Conservation (phyloP, 1,140 invertebrate genomes). For the Arctopsyche grandis region DNA sequence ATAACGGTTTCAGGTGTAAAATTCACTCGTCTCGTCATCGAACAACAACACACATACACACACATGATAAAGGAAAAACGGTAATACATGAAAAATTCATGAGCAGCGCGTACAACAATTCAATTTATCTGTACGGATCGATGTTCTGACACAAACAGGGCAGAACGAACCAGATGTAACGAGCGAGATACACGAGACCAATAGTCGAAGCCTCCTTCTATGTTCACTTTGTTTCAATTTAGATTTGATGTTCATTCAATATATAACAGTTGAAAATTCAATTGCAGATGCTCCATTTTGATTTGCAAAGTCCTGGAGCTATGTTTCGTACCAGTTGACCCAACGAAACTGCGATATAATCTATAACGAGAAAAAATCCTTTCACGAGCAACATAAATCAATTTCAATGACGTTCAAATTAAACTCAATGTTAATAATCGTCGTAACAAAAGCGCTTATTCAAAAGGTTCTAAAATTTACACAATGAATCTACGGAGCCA, state of each 20-base stretch:
- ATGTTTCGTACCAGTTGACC: too few species aligned
- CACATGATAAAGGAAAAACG: not conserved
- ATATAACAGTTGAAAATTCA: not conserved
- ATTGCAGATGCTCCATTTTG: slow-evolving; percentile 24
- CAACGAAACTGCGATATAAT: not conserved
- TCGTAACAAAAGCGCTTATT: too few species aligned
- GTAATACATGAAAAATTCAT: slow-evolving; percentile 1
- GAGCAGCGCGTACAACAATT: not conserved
- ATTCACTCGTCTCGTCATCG: not conserved
- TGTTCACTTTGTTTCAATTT: slow-evolving; percentile 5
- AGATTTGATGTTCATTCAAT: not conserved
- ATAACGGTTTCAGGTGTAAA: slow-evolving; percentile 24
- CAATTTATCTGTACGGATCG: not conserved
- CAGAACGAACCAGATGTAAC: slow-evolving; percentile 16
- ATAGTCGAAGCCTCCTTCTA: too few species aligned
- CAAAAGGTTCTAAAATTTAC: too few species aligned
- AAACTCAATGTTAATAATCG: not conserved
- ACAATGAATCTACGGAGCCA: too few species aligned
- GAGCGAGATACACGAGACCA: not conserved
- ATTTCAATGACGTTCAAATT: not conserved
- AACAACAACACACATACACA: not conserved
- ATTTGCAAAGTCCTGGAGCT: slow-evolving; percentile 2
- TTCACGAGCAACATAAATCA: slow-evolving; percentile 17
- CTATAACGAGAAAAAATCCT: slow-evolving; percentile 9
- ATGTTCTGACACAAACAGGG: slow-evolving; percentile 18